Base-by-base conservation (phyloP, 2,113 vertebrate genomes). In the Solenodon paradoxus region DNA sequence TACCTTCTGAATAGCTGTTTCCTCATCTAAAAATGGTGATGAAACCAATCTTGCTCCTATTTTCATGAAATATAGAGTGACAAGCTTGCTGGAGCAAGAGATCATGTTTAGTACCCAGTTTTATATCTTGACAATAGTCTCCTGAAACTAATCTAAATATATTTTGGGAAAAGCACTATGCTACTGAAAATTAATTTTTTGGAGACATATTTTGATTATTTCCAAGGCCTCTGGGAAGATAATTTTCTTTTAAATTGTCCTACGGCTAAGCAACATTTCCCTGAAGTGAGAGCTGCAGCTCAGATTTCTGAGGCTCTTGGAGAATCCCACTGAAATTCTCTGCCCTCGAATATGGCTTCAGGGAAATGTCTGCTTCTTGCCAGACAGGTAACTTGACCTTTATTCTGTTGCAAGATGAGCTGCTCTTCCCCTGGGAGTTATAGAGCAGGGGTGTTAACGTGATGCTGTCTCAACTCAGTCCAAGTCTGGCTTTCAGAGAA, bases 171-270 rank as follows among this genome's bases (percentile, higher is more conserved):
- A 96, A 83, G 35, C 17, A 19, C 45, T 64, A 45, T 19, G 28
- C 24, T 71, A 35, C 35, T 64, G 30, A 80, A 95, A 92, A 95
- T 63, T 19, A 53, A 91, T 69, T 91, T 96, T 88, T 84, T 94
- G 79, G 45, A 69, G 72, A 90, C 35, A 88, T 63, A 57, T 68
- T n/a, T 47, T 42, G 71, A 45, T 89, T 69, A 59, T 71, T 83
- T 68, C 32, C 22, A 80, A 64, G 51, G 61, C 84, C 28, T 15
- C 42, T 28, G 40, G n/a, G 69, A 71, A 71, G n/a, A 72, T 13
- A 9, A 32, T 82, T 63, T 81, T 49, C 16, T 82, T 92, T 78
- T 72, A 40, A 74, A 75, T 75, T 61, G n/a, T 30, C 49, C 49
- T 61, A 5, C 4, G 15, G 2, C 72, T 40, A 17, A 35, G 28